phyloP scores from a whole-genome alignment of 2,888 invertebrate genomes.

The Oscheius sp. region DNA sequence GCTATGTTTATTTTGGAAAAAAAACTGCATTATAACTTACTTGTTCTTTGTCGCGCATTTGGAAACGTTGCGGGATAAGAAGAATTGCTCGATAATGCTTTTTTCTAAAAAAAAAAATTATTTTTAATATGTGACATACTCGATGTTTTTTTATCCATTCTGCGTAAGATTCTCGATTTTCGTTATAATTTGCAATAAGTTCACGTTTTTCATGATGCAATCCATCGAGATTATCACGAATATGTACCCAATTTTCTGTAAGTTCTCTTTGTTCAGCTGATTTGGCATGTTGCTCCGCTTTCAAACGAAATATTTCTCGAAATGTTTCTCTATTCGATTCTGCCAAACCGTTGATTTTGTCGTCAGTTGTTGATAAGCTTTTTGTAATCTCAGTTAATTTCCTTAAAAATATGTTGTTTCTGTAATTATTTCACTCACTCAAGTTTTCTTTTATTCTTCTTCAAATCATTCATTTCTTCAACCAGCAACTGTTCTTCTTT shows the following conservation, averaged over 20 bases:
- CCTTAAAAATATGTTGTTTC: slow-evolving; percentile 18
- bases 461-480: slow-evolving; percentile 45
- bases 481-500: slow-evolving; percentile 51
- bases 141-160: slow-evolving; percentile 41
- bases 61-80: slow-evolving; percentile 24
- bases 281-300: slow-evolving; percentile 10
- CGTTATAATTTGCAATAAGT: slow-evolving; percentile 46
- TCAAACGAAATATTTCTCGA: not conserved
- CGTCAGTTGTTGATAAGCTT: slow-evolving; percentile 17
- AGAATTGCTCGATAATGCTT: not conserved
- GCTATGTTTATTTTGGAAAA: not conserved
- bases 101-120: not conserved
- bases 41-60: not conserved
- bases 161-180: slow-evolving; percentile 41
- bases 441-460: slow-evolving; percentile 36
- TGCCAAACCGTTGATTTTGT: slow-evolving; percentile 30
- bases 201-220: slow-evolving; percentile 30
- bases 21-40: not conserved
- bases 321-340: slow-evolving; percentile 12
- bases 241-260: not conserved
- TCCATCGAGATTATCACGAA: slow-evolving; percentile 28
- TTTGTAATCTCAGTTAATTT: slow-evolving; percentile 27
- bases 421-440: slow-evolving; percentile 26
- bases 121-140: not conserved
- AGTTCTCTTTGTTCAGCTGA: not conserved